Evolutionary conservation across 2,113 vertebrate species (phyloP).

Genomic region (Rhabdornis inornatus): DNA sequence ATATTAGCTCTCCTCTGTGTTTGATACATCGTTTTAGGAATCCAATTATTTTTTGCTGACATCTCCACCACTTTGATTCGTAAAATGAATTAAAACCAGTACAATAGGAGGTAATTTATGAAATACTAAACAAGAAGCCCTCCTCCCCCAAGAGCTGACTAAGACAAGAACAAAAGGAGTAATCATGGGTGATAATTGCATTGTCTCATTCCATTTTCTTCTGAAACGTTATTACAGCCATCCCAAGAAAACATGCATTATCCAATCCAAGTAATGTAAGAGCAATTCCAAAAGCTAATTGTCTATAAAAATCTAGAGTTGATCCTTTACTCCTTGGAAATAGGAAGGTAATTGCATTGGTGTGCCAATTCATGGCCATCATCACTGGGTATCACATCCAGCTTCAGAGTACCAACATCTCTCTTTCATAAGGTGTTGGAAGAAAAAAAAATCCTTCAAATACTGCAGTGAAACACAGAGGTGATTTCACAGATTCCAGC

Average conservation of each 20-base stretch:
- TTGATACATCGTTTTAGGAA: not conserved
- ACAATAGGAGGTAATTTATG: slow-evolving; percentile 11
- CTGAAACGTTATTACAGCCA: slow-evolving; percentile 10
- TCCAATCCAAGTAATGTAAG: not conserved
- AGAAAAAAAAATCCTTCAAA: not conserved
- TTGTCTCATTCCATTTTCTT: slow-evolving; percentile 23
- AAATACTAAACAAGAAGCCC: not conserved
- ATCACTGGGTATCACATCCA: not conserved
- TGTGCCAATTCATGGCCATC: not conserved
- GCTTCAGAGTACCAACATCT: not conserved
- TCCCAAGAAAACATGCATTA: slow-evolving; percentile 32
- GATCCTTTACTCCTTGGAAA: not conserved
- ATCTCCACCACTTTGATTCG: not conserved
- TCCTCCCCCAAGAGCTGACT: not conserved
- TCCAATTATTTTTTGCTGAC: not conserved
- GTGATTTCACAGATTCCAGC: too few species aligned
- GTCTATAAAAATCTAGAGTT: not conserved
- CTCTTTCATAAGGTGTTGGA: not conserved
- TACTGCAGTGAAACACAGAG: not conserved
- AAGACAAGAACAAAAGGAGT: not conserved
- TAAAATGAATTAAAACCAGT: not conserved
- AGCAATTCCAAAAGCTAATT: slow-evolving; percentile 27
- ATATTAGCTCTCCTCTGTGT: not conserved
- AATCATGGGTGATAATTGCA: slow-evolving; percentile 23
- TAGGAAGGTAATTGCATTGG: not conserved